These are phyloP conservation scores for Beroe forskalii DNA, from an alignment of 37 sponge, comb jelly and placozoan species.

Conservation along the genomic window DNA sequence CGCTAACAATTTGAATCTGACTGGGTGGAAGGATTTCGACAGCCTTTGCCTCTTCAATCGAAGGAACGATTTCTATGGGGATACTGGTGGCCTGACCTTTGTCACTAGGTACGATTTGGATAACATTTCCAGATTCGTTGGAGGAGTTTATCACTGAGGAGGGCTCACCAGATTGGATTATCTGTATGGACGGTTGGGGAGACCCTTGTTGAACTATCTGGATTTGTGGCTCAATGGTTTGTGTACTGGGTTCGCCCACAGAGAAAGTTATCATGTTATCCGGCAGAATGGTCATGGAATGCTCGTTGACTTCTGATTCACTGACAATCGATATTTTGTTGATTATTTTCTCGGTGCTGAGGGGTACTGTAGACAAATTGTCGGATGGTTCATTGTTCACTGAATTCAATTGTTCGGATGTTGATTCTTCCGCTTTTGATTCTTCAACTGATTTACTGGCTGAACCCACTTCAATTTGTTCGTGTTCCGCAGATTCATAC, in stretches of 20 bases:
- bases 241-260: neutral
- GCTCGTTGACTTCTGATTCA: neutral
- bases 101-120: neutral
- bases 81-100: neutral
- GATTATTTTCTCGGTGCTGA: neutral
- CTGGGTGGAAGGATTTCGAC: no score
- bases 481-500: neutral
- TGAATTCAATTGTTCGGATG: no score
- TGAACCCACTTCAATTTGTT: no score
- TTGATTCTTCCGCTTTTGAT: neutral
- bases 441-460: neutral
- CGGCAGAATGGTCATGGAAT: slow-evolving; percentile 14
- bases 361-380: neutral
- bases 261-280: slow-evolving; percentile 15
- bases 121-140: neutral
- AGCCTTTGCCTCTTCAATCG: neutral
- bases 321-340: slow-evolving; percentile 21
- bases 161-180: neutral
- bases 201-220: neutral
- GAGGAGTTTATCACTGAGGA: no score
- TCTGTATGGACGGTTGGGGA: neutral
- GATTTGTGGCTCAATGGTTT: neutral
- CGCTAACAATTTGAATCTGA: slow-evolving; percentile 20
- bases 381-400: no score
- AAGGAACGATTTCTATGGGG: slow-evolving; percentile 1